These are phyloP conservation scores for Aptenodytes forsteri DNA, from an alignment of 2,113 vertebrate species.

Conservation along the genomic window DNA sequence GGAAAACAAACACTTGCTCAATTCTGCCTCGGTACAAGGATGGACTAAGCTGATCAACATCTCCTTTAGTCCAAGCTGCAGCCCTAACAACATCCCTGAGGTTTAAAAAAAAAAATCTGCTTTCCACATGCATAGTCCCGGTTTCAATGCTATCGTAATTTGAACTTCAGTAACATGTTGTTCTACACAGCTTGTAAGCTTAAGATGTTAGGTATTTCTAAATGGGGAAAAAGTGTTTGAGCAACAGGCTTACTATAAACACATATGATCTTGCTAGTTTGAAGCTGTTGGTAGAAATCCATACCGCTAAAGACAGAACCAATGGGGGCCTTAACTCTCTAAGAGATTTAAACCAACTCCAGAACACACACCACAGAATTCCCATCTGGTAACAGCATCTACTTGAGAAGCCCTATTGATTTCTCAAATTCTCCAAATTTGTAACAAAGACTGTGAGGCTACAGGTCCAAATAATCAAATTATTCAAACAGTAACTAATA, in stretches of 20 bases:
- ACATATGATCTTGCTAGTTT: background rate
- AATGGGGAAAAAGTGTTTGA: background rate
- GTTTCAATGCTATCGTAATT: background rate
- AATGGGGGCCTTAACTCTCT: background rate
- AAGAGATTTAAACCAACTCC: background rate
- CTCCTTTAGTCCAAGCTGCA: background rate
- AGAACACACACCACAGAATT: background rate
- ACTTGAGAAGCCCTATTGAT: background rate
- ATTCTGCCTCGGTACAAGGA: background rate
- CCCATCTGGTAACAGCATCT: background rate
- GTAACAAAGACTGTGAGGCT: background rate
- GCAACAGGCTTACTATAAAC: background rate
- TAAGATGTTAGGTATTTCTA: background rate
- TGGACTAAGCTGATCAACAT: background rate
- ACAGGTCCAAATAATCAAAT: background rate
- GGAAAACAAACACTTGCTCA: background rate
- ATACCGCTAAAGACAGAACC: background rate
- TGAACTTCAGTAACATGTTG: conserved; percentile 7
- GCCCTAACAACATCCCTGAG: background rate
- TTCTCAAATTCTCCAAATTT: background rate
- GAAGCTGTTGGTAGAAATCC: background rate
- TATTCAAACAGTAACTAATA: background rate
- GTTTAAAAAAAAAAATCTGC: background rate
- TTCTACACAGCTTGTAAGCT: background rate
- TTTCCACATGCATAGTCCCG: background rate